Evolutionary conservation across 2,113 vertebrate species (phyloP).

Genomic region (Paraplagusia blochii): DNA sequence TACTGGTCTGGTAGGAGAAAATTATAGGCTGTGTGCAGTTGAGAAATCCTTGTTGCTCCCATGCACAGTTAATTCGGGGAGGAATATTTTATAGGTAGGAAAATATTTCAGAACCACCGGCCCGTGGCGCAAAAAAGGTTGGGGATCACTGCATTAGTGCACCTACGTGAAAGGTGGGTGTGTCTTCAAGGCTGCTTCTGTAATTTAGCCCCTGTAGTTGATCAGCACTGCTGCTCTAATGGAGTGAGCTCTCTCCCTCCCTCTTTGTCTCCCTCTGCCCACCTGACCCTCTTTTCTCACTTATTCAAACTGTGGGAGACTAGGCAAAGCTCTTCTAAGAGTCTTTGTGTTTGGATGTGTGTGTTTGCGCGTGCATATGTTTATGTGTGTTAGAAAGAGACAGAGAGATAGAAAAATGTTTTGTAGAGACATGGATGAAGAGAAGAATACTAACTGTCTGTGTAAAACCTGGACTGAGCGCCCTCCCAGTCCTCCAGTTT

Average conservation of each 20-base stretch:
- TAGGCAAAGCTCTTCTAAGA: slow-evolving; percentile 46
- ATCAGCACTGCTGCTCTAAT: slow-evolving; percentile 54
- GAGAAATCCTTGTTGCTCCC: too few relatives aligned
- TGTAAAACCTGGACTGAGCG: slow-evolving; percentile 39
- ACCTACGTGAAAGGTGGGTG: slow-evolving; percentile 22
- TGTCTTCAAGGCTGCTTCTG: slow-evolving; percentile 49
- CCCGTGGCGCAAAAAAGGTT: too few relatives aligned
- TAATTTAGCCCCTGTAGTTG: slow-evolving; percentile 57
- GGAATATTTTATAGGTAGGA: too few relatives aligned
- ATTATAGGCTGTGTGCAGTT: too few relatives aligned
- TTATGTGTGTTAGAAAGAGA: slow-evolving; percentile 28
- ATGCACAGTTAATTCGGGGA: too few relatives aligned
- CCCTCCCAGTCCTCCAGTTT: slow-evolving; percentile 34
- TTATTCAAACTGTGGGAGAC: slow-evolving; percentile 63
- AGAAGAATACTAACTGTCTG: slow-evolving; percentile 57
- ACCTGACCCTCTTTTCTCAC: slow-evolving; percentile 21
- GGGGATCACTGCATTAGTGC: too few relatives aligned
- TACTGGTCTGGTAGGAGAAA: too few relatives aligned
- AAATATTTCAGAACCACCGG: too few relatives aligned
- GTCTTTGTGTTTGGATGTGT: slow-evolving; percentile 38
- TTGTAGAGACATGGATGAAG: slow-evolving; percentile 33
- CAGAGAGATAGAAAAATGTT: slow-evolving; percentile 40
- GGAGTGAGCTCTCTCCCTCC: slow-evolving; percentile 56
- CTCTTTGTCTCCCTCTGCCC: slow-evolving; percentile 32
- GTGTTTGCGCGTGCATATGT: slow-evolving; percentile 44